Conservation (phyloP, 2,113 vertebrate genomes). For the Mormyrus lacerda region DNA sequence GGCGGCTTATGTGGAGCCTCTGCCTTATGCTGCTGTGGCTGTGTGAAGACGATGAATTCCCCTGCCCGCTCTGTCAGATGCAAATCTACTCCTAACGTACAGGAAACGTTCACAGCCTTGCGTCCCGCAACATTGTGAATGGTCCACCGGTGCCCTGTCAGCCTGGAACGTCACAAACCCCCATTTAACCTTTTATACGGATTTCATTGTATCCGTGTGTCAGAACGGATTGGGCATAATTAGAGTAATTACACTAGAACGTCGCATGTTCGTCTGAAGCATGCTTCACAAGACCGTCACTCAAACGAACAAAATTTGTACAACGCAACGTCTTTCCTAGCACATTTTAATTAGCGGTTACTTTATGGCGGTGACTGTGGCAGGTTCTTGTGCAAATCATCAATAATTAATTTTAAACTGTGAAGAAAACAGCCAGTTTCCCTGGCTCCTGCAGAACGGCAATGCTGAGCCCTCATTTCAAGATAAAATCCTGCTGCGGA, state of each 20-base stretch:
- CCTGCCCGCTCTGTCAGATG: background rate
- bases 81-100: background rate
- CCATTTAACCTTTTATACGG: background rate
- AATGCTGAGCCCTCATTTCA: background rate
- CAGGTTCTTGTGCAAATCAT: background rate
- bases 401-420: background rate
- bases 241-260: background rate
- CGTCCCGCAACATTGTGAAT: background rate
- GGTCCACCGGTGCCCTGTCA: background rate
- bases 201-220: background rate
- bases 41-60: background rate
- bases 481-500: background rate
- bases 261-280: background rate
- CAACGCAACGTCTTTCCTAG: background rate
- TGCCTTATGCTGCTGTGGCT: no score
- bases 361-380: background rate
- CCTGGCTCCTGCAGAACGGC: background rate
- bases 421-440: background rate
- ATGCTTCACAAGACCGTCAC: background rate
- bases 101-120: background rate
- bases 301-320: background rate
- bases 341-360: background rate
- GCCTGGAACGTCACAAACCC: background rate
- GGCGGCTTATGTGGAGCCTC: background rate
- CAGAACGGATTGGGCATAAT: background rate